A percentile compares a stretch with the other conserved stretches of the same genome.
phyloP scores from a whole-genome alignment of 2,113 vertebrate species.

The Sclerurus mexicanus region DNA sequence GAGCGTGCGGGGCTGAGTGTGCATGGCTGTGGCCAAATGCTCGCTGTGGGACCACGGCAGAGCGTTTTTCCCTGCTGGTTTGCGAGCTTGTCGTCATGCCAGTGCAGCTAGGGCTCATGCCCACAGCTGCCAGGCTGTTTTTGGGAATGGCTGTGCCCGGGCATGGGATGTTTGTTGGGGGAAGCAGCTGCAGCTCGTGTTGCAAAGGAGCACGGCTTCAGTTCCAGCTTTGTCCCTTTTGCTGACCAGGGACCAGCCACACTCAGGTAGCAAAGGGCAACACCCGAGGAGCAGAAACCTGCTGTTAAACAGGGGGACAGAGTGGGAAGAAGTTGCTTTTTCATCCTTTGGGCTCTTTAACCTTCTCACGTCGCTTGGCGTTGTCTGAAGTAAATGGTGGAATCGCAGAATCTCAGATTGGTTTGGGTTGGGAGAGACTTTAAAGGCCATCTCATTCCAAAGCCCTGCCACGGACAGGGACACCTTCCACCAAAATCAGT shows the following conservation, averaged over 20 bases:
- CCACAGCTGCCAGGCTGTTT: too few species aligned
- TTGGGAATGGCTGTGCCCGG: too few species aligned
- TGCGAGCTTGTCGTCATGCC: too few species aligned
- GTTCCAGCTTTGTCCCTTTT: constrained; percentile 4
- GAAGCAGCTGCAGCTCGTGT: too few species aligned
- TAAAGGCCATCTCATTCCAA: not conserved
- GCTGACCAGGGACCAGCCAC: not conserved
- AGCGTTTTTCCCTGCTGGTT: too few species aligned
- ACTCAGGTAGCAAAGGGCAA: not conserved
- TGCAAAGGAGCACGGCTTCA: not conserved
- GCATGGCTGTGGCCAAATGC: too few species aligned
- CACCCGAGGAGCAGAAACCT: not conserved
- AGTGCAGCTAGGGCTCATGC: too few species aligned
- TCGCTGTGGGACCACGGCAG: too few species aligned
- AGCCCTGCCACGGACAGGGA: too few species aligned
- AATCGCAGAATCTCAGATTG: not conserved
- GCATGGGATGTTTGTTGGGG: too few species aligned
- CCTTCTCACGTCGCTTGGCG: not conserved
- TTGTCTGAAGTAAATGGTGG: not conserved
- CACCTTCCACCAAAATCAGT: not conserved
- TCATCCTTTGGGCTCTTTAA: not conserved
- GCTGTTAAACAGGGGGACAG: too few species aligned
- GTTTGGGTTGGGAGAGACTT: not conserved
- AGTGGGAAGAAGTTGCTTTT: not conserved
- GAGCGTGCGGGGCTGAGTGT: too few species aligned